Base-by-base conservation (phyloP, 2,797 vertebrate genomes). In the Macropus fuliginosus region DNA sequence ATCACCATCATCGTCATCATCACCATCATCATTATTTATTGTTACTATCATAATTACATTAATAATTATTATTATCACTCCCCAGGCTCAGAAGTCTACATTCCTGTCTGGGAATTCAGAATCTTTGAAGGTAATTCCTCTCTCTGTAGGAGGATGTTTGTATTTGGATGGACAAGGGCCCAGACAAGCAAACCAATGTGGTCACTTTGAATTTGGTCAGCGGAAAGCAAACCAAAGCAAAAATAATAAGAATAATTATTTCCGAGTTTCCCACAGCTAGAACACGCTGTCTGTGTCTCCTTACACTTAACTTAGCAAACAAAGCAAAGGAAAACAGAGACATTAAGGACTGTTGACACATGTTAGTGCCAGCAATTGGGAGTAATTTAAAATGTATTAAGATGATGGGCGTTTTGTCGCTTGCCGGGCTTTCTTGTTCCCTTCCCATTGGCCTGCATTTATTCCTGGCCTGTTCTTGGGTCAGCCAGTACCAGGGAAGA, bases 301-400 rank as follows among this genome's bases (percentile, higher is more conserved):
- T 96, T 90, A 66, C 81, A 95, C 91, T 54, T 55, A 54, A 94
- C 91, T 46, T 92, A 52, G 50, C 94, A 87, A 21, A 87, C 40
- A 87, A 87, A 87, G 74, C 74, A 95, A 95, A 96, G 97, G 96
- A 97, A 97, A 97, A 97, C 50, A 91, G 54, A 93, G 95, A 90
- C 96, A 91, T 98, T 91, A 96, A 93, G 97, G 96, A 95, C 90
- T 0, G 0, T 94, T 93, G 97, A 96, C 96, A 97, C 96, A 91
- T 93, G 98, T 87, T 46, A 46, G 95, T 97, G 97, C 93, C 81
- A 95, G 96, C 93, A 92, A 92, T 94, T 97, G 96, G 92, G 95
- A 96, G 94, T 97, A 98, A 98, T 98, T 97, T 97, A 97, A 96
- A 98, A 96, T 96, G 40, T 46, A 97, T 57, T 74, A 91, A 55